These are phyloP conservation scores for Eumeta japonica DNA, from an alignment of 1,140 invertebrate species.

Conservation along the genomic window DNA sequence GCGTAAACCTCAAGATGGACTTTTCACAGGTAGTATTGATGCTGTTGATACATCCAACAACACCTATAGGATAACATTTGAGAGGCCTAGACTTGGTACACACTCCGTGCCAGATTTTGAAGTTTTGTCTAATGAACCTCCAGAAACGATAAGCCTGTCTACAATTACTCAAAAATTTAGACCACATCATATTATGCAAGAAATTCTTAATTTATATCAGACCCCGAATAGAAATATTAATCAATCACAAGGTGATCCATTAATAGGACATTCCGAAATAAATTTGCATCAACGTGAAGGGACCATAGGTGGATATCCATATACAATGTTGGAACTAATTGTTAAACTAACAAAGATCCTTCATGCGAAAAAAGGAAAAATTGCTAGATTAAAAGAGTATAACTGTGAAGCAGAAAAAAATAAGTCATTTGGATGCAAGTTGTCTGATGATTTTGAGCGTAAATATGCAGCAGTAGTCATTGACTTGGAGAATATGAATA, in stretches of 20 bases:
- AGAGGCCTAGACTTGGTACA: slow-evolving; percentile 88
- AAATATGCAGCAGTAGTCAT: slow-evolving; percentile 87
- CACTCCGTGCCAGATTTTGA: slow-evolving; percentile 96
- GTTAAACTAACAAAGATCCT: slow-evolving; percentile 86
- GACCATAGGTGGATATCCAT: slow-evolving; percentile 78
- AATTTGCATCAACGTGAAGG: slow-evolving; percentile 44
- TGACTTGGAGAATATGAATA: slow-evolving; percentile 89
- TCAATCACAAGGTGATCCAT: slow-evolving; percentile 49
- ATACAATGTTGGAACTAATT: slow-evolving; percentile 81
- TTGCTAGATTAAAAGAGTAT: slow-evolving; percentile 80
- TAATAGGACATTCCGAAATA: slow-evolving; percentile 54
- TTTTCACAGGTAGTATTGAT: slow-evolving; percentile 95
- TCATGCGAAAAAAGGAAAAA: slow-evolving; percentile 77
- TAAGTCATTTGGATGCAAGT: slow-evolving; percentile 73
- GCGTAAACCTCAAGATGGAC: slow-evolving; percentile 90
- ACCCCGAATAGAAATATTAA: slow-evolving; percentile 23
- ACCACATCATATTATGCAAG: slow-evolving; percentile 63
- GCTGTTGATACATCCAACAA: slow-evolving; percentile 96
- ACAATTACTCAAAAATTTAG: slow-evolving; percentile 79
- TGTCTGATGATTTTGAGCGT: slow-evolving; percentile 84
- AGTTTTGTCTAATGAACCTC: slow-evolving; percentile 89
- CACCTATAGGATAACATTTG: slow-evolving; percentile 97
- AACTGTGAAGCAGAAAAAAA: slow-evolving; percentile 89
- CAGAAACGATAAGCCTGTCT: slow-evolving; percentile 85
- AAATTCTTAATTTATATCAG: slow-evolving; percentile 40